phyloP scores from a whole-genome alignment of 2,113 vertebrate genomes.

The Hiodon alosoides region DNA sequence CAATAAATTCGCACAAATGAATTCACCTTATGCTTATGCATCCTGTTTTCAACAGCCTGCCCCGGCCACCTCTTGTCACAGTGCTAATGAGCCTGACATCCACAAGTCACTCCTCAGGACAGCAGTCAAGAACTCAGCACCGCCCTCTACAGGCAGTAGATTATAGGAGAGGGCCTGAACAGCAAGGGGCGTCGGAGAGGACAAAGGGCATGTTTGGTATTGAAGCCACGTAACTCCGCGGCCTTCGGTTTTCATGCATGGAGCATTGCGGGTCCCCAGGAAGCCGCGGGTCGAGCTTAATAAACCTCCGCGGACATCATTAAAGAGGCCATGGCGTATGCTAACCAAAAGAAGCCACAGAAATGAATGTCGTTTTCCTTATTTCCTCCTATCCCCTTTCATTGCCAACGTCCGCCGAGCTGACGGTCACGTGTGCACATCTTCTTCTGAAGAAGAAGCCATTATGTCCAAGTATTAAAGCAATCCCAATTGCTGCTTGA shows the following conservation, averaged over 20 bases:
- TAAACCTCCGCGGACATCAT: conserved; percentile 7
- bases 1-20: too few relatives aligned
- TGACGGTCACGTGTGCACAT: too few relatives aligned
- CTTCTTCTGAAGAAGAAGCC: not conserved
- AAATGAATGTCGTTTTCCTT: not conserved
- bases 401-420: not conserved
- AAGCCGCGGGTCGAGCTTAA: not conserved
- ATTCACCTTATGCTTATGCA: too few relatives aligned
- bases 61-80: too few relatives aligned
- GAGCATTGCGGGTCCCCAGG: not conserved
- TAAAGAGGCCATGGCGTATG: not conserved
- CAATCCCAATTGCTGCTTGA: too few relatives aligned
- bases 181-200: not conserved
- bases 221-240: not conserved
- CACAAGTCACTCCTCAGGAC: too few relatives aligned
- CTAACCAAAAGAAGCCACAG: not conserved
- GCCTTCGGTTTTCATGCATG: not conserved
- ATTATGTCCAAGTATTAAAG: not conserved
- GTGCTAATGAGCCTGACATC: too few relatives aligned
- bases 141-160: too few relatives aligned
- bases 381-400: not conserved
- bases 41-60: too few relatives aligned
- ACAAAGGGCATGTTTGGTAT: not conserved
- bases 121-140: too few relatives aligned
- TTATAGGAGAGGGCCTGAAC: not conserved